These are phyloP conservation scores for Toxotes jaculatrix DNA, from an alignment of 2,113 vertebrate genomes.

Conservation along the genomic window DNA sequence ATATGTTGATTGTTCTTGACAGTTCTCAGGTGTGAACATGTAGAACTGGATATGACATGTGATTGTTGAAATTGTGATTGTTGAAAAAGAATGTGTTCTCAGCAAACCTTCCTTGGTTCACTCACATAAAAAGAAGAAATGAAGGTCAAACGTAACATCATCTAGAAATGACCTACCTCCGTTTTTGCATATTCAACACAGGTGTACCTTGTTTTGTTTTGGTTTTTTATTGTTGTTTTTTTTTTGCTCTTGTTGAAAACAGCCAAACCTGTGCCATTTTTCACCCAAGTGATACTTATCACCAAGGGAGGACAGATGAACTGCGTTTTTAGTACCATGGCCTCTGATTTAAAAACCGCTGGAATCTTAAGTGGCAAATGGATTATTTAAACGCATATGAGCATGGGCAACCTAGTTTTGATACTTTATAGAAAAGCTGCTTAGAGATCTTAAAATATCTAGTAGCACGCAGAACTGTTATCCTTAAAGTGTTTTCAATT, in stretches of 20 bases:
- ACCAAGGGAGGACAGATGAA: not conserved
- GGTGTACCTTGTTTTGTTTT: not conserved
- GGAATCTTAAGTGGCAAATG: not conserved
- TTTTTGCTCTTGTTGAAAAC: not conserved
- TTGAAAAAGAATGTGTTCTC: not conserved
- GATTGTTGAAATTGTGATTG: no score
- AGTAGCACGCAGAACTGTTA: not conserved
- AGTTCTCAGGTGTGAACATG: not conserved
- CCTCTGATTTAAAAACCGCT: not conserved
- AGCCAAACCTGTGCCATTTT: conserved; percentile 5
- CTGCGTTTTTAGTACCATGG: not conserved
- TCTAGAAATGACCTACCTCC: no score
- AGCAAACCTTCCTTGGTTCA: not conserved
- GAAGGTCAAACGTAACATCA: not conserved
- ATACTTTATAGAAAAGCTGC: not conserved
- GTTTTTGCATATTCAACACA: conserved; percentile 9
- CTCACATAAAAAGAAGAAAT: not conserved
- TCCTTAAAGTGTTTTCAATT: conserved; percentile 30
- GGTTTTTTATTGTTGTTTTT: no score
- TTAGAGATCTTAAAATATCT: not conserved
- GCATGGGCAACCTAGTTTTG: not conserved
- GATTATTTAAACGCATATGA: not conserved
- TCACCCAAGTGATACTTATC: conserved; percentile 2
- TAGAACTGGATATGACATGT: not conserved
- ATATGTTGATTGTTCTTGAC: not conserved